A percentile compares a stretch with the other conserved stretches of the same genome.
These are phyloP conservation scores for Scaptomyza reducta DNA, from an alignment of 2,888 invertebrate species.

Conservation along the genomic window DNA sequence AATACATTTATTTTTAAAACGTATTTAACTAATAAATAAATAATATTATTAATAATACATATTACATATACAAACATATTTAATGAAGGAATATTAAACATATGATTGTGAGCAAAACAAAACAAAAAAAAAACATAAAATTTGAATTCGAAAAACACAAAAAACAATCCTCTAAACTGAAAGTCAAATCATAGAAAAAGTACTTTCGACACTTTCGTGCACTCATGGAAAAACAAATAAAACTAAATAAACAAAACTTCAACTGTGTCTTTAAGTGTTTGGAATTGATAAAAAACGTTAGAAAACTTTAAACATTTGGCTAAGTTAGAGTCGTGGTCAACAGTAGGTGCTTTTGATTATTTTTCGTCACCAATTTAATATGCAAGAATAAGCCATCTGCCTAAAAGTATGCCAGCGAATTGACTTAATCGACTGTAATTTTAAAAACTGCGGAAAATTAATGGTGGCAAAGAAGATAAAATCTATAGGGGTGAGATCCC, in stretches of 20 bases:
- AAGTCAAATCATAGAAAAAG: slow-evolving; percentile 29
- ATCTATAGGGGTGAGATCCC: too few relatives aligned
- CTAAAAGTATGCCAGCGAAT: too few relatives aligned
- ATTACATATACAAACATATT: slow-evolving; percentile 58
- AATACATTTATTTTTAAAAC: slow-evolving; percentile 63
- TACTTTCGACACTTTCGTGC: slow-evolving; percentile 70
- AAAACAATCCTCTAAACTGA: slow-evolving; percentile 33
- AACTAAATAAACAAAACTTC: slow-evolving; percentile 53
- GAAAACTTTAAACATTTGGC: neutral
- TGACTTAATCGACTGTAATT: too few relatives aligned
- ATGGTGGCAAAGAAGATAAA: too few relatives aligned
- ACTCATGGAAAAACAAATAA: slow-evolving; percentile 72
- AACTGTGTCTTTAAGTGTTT: neutral
- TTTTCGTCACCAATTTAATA: too few relatives aligned
- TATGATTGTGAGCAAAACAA: slow-evolving; percentile 64
- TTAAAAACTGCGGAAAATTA: too few relatives aligned
- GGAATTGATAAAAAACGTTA: neutral
- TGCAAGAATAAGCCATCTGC: too few relatives aligned
- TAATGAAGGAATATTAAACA: slow-evolving; percentile 70
- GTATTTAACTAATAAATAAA: slow-evolving; percentile 56
- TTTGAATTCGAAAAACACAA: slow-evolving; percentile 13
- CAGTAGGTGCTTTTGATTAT: too few relatives aligned
- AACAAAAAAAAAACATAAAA: slow-evolving; percentile 2
- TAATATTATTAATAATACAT: slow-evolving; percentile 18
- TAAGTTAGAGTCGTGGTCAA: too few relatives aligned